phyloP scores from a whole-genome alignment of 1,140 invertebrate genomes.

The Drosophila erecta region DNA sequence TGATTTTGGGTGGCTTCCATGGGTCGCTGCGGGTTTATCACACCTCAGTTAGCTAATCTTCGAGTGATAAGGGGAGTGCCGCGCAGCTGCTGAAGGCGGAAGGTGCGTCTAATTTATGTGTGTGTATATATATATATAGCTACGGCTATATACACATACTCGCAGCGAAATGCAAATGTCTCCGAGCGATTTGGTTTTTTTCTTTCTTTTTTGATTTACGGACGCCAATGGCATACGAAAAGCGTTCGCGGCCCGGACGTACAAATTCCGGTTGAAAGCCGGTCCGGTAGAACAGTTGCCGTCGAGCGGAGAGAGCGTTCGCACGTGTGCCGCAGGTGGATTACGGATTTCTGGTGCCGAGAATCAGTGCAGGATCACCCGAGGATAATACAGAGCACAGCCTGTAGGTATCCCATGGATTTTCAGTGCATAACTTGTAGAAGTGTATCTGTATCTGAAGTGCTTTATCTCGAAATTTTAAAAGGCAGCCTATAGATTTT shows the following conservation, averaged over 20 bases:
- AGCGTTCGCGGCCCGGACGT: conserved; percentile 18
- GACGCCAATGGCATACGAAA: conserved; percentile 40
- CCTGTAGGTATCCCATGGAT: background rate
- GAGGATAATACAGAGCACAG: background rate
- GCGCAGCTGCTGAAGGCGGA: conserved; percentile 24
- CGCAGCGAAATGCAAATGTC: conserved; percentile 34
- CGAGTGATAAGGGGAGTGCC: conserved; percentile 48
- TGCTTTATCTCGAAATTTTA: too few relatives aligned
- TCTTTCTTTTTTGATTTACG: conserved; percentile 18
- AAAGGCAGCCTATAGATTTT: too few relatives aligned
- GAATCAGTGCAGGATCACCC: background rate
- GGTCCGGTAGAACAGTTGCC: conserved; percentile 23
- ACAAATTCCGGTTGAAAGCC: conserved; percentile 35
- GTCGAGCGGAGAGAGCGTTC: conserved; percentile 21
- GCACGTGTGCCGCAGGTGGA: conserved; percentile 11
- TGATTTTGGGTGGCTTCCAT: conserved; percentile 4
- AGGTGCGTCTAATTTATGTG: conserved; percentile 52
- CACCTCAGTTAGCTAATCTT: conserved; percentile 28
- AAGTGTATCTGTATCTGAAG: background rate
- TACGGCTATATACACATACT: background rate
- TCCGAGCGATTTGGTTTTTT: conserved; percentile 3
- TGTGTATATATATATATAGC: conserved; percentile 4
- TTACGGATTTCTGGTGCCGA: background rate
- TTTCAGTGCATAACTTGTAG: background rate
- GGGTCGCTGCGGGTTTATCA: conserved; percentile 30